These are phyloP conservation scores for Ibidorhyncha struthersii DNA, from an alignment of 2,113 vertebrate species.

Conservation along the genomic window DNA sequence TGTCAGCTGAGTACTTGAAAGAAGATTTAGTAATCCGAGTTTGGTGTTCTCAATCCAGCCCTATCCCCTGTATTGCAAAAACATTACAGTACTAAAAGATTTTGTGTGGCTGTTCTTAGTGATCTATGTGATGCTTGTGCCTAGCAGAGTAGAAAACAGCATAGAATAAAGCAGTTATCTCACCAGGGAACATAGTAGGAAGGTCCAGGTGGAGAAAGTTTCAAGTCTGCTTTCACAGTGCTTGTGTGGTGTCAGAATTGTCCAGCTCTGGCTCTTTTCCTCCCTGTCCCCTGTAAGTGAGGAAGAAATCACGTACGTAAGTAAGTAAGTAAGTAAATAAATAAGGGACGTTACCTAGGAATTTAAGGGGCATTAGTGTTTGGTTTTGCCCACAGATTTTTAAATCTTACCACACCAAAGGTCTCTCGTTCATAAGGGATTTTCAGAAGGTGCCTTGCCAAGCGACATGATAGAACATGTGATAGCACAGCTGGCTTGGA, in stretches of 20 bases:
- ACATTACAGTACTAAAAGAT: fast-evolving
- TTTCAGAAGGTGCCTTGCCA: not conserved
- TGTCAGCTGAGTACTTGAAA: not conserved
- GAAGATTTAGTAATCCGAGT: not conserved
- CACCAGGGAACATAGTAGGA: not conserved
- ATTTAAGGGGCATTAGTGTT: not conserved
- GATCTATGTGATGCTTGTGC: not conserved
- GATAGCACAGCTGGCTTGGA: not conserved
- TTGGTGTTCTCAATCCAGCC: not conserved
- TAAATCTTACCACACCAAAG: not conserved
- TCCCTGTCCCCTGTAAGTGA: not conserved
- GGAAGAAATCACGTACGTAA: not conserved
- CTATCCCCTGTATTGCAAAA: not conserved
- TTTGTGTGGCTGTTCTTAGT: not conserved
- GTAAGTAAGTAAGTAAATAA: not conserved
- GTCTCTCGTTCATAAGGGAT: not conserved
- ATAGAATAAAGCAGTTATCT: not conserved
- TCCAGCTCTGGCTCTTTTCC: not conserved
- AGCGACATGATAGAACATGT: fast-evolving
- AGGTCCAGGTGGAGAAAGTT: not conserved
- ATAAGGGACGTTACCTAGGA: not conserved
- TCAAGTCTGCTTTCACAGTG: not conserved
- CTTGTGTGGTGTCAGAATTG: not conserved
- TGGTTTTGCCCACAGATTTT: not conserved
- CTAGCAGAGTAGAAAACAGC: not conserved